Evolutionary conservation across 2,888 invertebrate species (phyloP), one percentile per base, ranked within the genome.

Genomic region (Adelognathus sp.): DNA sequence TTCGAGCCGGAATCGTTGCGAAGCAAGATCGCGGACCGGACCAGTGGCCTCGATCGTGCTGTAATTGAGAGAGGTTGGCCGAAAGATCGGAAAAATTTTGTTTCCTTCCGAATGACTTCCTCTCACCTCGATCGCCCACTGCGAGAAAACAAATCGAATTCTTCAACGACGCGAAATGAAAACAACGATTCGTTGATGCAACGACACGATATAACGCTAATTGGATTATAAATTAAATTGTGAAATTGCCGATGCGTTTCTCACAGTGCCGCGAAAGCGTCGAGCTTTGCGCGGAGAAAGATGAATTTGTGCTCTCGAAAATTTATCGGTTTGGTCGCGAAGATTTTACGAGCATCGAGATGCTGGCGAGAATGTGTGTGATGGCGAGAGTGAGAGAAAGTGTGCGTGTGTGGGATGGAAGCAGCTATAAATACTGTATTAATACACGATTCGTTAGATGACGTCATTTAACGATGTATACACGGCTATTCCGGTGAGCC

Each of bases 371-470:
- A 46, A 64, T 60, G 58, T n/a, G n/a, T n/a, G n/a, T n/a, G n/a
- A n/a, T n/a, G n/a, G n/a, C n/a, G n/a, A n/a, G n/a, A 69, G 78
- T 72, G 52, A 33, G 66, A 31, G 41, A 60, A 50, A 54, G 56
- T 64, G 73, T 77, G 61, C 31, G 71, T 61, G 83, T 52, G 72
- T 24, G 16, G n/a, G 11, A 16, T 69, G 77, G 58, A 80, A 71
- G 79, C 77, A 81, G 75, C 86, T 86, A 86, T 87, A 87, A 88
- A 87, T 85, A 84, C 78, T 81, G 67, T 81, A 83, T 86, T 85
- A 86, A 88, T 88, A 84, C 82, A 69, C 82, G 80, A 81, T 86
- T 87, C 86, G 83, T 87, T 88, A 86, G 85, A 84, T 87, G 86
- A 87, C 87, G 88, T 88, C 87, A 87, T 54, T 83, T 85, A 81